These are phyloP conservation scores for Pseudomugil gertrudae DNA, from an alignment of 2,797 vertebrate genomes.

Conservation along the genomic window DNA sequence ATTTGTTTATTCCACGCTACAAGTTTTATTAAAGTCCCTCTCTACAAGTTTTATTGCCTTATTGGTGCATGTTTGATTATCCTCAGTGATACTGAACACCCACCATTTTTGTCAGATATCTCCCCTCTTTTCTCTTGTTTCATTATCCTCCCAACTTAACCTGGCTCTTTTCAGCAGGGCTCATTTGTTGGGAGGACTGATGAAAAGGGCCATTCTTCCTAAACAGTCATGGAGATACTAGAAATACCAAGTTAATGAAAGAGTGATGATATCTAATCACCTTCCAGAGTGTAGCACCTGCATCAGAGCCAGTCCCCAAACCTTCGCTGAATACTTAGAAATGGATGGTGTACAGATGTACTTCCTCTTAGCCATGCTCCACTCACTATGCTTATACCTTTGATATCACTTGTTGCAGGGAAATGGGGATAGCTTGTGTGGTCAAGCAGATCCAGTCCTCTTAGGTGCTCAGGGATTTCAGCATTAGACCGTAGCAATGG, in stretches of 20 bases:
- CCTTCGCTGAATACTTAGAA: constrained; percentile 46
- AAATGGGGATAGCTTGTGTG: constrained; percentile 68
- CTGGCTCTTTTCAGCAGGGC: constrained; percentile 72
- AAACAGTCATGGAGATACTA: constrained; percentile 66
- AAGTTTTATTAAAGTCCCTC: neutral
- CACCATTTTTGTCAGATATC: constrained; percentile 36
- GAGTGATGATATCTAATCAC: constrained; percentile 81
- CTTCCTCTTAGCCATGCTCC: constrained; percentile 60
- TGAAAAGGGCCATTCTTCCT: constrained; percentile 77
- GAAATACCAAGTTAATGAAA: constrained; percentile 79
- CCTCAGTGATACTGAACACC: constrained; percentile 4
- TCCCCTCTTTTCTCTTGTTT: constrained; percentile 57
- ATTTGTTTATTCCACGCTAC: constrained; percentile 26
- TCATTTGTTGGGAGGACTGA: constrained; percentile 55
- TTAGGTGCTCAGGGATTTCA: constrained; percentile 75
- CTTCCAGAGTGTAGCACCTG: constrained; percentile 76
- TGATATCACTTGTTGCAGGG: constrained; percentile 58
- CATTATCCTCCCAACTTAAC: constrained; percentile 70
- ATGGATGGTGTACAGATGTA: constrained; percentile 54
- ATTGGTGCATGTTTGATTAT: constrained; percentile 1
- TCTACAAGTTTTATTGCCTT: constrained; percentile 5
- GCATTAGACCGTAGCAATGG: constrained; percentile 70
- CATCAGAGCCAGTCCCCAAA: constrained; percentile 41
- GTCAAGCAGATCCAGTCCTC: constrained; percentile 63
- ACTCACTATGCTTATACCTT: constrained; percentile 33